Percentiles rank a stretch among this genome's conserved stretches.
Evolutionary conservation across 2,888 invertebrate genomes (phyloP).

Genomic region (Polia nebulosa): DNA sequence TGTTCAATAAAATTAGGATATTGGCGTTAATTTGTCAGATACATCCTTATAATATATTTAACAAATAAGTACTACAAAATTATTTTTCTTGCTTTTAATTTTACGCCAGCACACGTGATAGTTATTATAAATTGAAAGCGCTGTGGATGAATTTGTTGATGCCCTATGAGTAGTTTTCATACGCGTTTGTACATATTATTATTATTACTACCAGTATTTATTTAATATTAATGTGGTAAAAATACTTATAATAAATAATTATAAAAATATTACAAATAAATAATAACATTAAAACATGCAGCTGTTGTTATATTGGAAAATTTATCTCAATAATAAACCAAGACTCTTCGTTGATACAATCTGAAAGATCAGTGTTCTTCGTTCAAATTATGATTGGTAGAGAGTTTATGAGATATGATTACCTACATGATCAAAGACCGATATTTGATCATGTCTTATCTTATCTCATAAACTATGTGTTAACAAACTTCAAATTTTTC

Average conservation of each 20-base stretch:
- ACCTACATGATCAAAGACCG: background rate
- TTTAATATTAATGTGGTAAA: too few relatives aligned
- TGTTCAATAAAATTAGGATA: background rate
- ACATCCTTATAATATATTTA: conserved; percentile 1
- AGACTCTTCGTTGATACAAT: background rate
- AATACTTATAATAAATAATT: too few relatives aligned
- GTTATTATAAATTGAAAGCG: too few relatives aligned
- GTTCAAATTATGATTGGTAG: conserved; percentile 1
- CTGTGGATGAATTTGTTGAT: too few relatives aligned
- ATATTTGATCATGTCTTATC: conserved; percentile 18
- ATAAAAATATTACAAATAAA: conserved; percentile 16
- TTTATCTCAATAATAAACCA: conserved; percentile 34
- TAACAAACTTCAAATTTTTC: background rate
- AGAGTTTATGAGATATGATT: conserved; percentile 26
- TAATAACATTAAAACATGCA: too few relatives aligned
- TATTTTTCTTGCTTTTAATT: too few relatives aligned
- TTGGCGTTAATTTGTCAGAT: background rate
- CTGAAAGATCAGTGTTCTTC: background rate
- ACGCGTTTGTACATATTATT: too few relatives aligned
- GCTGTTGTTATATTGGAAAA: conserved; percentile 2
- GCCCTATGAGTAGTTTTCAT: too few relatives aligned
- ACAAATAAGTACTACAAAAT: too few relatives aligned
- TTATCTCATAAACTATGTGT: conserved; percentile 27
- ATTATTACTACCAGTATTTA: too few relatives aligned
- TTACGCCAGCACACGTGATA: too few relatives aligned